Conservation (phyloP, 1,140 invertebrate species). For the Drosophila sturtevanti region DNA sequence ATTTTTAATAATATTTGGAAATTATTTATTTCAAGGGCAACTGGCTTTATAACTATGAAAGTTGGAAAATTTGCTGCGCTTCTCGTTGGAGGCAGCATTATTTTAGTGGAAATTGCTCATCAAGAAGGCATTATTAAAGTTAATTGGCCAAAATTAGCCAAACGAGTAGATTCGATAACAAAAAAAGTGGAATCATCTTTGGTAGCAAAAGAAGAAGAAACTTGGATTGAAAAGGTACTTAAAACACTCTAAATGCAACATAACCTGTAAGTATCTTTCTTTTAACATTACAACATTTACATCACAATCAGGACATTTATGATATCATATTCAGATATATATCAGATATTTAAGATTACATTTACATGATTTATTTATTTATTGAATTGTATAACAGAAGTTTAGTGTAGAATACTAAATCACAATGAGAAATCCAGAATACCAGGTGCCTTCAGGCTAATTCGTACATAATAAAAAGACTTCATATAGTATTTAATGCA, state of each 20-base stretch:
- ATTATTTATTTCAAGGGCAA: slow-evolving; percentile 86
- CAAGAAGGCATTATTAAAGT: slow-evolving; percentile 96
- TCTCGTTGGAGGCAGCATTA: slow-evolving; percentile 93
- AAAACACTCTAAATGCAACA: no score
- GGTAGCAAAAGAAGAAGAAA: slow-evolving; percentile 87
- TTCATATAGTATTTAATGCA: background rate
- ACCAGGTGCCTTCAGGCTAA: no score
- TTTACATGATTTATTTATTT: no score
- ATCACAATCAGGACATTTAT: no score
- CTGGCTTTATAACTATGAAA: slow-evolving; percentile 95
- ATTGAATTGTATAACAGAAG: no score
- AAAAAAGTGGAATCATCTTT: slow-evolving; percentile 91
- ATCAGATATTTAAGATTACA: no score
- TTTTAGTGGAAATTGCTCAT: slow-evolving; percentile 94
- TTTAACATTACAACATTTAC: no score
- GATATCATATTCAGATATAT: no score
- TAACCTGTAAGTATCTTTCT: no score
- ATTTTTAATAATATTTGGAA: background rate
- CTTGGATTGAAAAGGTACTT: slow-evolving; percentile 90
- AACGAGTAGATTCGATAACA: slow-evolving; percentile 90
- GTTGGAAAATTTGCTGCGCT: slow-evolving; percentile 95
- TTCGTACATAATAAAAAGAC: no score
- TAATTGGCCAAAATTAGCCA: slow-evolving; percentile 94
- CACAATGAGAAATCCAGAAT: no score
- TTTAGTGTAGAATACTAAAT: no score